These are phyloP conservation scores for Bombus impatiens DNA, from an alignment of 1,140 invertebrate species.

Conservation along the genomic window DNA sequence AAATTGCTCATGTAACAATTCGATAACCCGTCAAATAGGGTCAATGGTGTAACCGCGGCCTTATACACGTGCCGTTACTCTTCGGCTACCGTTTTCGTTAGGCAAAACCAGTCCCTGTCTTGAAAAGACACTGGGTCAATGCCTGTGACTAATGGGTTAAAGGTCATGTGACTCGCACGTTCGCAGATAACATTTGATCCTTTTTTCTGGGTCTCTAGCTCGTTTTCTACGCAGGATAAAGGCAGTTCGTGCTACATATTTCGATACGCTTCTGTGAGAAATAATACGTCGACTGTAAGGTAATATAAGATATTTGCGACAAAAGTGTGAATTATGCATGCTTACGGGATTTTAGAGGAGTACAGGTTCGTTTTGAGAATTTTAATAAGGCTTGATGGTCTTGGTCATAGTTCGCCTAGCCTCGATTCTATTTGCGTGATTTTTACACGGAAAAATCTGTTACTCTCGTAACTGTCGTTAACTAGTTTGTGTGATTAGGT, in stretches of 20 bases:
- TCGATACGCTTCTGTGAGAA: background rate
- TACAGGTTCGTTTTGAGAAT: background rate
- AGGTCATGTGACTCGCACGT: slow-evolving; percentile 27
- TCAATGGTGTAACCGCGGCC: slow-evolving; percentile 65
- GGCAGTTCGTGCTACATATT: background rate
- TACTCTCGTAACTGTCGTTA: background rate
- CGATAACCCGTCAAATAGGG: slow-evolving; percentile 59
- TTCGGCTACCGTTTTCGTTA: slow-evolving; percentile 51
- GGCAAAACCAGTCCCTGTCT: slow-evolving; percentile 54
- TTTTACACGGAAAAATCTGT: background rate
- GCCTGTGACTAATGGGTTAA: slow-evolving; percentile 44
- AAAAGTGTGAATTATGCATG: background rate
- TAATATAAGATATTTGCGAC: background rate
- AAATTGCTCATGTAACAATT: slow-evolving; percentile 65
- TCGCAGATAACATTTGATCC: slow-evolving; percentile 22
- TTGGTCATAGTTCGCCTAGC: background rate
- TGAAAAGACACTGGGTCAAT: slow-evolving; percentile 38
- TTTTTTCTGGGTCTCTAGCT: background rate
- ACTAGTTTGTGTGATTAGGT: no score
- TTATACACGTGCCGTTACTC: slow-evolving; percentile 62
- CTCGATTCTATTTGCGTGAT: background rate
- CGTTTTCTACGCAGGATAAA: background rate
- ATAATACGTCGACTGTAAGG: background rate
- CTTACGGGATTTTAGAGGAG: background rate
- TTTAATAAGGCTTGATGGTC: background rate